Evolutionary conservation across 2,888 invertebrate genomes (phyloP), one percentile per base, ranked within the genome.

Genomic region (Macroteleia sp.): DNA sequence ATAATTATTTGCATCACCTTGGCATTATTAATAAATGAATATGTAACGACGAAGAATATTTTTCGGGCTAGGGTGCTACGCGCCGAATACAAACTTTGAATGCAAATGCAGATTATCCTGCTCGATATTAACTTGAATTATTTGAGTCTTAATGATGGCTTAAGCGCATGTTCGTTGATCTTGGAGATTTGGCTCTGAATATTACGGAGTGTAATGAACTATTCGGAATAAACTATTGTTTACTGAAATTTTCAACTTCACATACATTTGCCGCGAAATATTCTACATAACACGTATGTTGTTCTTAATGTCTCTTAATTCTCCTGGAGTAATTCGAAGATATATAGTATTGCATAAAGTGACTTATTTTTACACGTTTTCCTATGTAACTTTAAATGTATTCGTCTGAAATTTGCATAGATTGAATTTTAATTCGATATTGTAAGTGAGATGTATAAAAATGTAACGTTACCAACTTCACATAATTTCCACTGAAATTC

Each of bases 111-210:
- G 91, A 91, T 91, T 90, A 91, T 86, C 87, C 86, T 83, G 83
- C 85, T 81, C 83, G 81, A 90, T 87, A 90, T 90, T 91, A 90
- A 90, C 91, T 88, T 91, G 91, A 91, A 91, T 91, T 91, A 91
- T 91, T 91, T 91, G 91, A 91, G 89, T 91, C 91, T 91, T 90
- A 91, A 91, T 90, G 90, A 91, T 89, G 89, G 91, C 90, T 91
- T 90, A 90, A 89, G 87, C 85, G 85, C 84, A 86, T 83, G 86
- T 85, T 87, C 88, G 88, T 90, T 90, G 90, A 90, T 91, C 89
- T 90, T 87, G 88, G 89, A 90, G 91, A 91, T 91, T 90, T 90
- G 87, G 85, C 86, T 85, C 87, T 88, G 89, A 90, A 91, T 91
- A 91, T 91, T 88, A 88, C 88, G 85, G 76, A 85, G 85, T 86